These are phyloP conservation scores for Megastigmus dorsalis DNA, from an alignment of 2,888 invertebrate genomes.

Conservation along the genomic window DNA sequence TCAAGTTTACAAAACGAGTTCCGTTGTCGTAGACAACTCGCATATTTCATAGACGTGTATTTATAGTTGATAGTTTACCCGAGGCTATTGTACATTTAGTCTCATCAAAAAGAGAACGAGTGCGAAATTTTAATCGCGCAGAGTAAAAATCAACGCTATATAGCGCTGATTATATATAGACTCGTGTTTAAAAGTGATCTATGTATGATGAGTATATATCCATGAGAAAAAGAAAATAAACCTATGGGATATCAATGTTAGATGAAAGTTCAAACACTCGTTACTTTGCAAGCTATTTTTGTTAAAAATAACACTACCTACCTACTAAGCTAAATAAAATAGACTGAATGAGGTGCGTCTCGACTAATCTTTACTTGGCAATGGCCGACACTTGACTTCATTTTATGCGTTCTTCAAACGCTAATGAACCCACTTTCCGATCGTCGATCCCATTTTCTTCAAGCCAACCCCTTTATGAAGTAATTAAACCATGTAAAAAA, in stretches of 20 bases:
- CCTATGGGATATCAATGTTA: no score
- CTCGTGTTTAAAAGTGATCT: no score
- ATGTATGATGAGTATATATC: no score
- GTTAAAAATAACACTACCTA: slow-evolving; percentile 54
- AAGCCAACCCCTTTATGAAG: no score
- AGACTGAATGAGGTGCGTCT: slow-evolving; percentile 39
- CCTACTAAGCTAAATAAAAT: slow-evolving; percentile 55
- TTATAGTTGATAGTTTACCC: slow-evolving; percentile 25
- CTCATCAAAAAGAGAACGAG: slow-evolving; percentile 17
- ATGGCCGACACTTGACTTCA: slow-evolving; percentile 53
- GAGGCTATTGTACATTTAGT: slow-evolving; percentile 12
- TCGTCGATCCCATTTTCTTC: no score
- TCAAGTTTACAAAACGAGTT: no score
- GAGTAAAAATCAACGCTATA: no score
- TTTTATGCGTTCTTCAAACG: slow-evolving; percentile 40
- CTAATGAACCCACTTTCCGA: slow-evolving; percentile 3
- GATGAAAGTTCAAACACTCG: background rate
- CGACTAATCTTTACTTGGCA: slow-evolving; percentile 48
- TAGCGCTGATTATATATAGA: no score
- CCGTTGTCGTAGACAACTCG: background rate
- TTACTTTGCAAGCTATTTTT: slow-evolving; percentile 21
- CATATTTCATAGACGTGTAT: slow-evolving; percentile 8
- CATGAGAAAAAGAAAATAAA: no score
- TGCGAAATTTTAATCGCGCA: no score
- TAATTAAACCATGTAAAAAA: no score